These are phyloP conservation scores for Ptychodera flava DNA, from an alignment of 35 echinoderm and acorn worm genomes.

Conservation along the genomic window DNA sequence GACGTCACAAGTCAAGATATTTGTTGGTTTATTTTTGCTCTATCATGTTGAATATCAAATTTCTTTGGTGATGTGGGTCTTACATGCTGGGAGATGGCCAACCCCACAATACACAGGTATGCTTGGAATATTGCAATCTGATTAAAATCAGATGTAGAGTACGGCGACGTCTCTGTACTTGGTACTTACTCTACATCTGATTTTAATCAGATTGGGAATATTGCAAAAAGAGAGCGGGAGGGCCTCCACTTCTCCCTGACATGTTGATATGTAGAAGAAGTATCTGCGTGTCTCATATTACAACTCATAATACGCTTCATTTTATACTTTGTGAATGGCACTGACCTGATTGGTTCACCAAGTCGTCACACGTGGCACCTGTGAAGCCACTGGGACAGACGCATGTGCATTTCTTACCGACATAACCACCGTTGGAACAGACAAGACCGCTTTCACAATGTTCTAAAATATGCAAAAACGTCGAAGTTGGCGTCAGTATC, in stretches of 20 bases:
- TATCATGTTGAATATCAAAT: too few species aligned
- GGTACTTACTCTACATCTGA: background rate
- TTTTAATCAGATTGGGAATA: background rate
- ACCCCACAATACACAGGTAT: too few species aligned
- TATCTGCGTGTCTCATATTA: background rate
- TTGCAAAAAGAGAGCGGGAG: background rate
- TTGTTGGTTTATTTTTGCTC: too few species aligned
- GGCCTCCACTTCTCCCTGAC: background rate
- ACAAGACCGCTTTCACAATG: background rate
- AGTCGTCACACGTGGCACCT: background rate
- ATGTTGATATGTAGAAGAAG: background rate
- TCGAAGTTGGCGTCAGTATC: background rate
- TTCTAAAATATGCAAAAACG: background rate
- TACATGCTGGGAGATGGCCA: too few species aligned
- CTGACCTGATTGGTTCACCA: background rate
- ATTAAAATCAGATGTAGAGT: too few species aligned
- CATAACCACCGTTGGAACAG: background rate
- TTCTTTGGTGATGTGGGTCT: too few species aligned
- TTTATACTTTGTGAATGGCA: too few species aligned
- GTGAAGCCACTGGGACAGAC: background rate
- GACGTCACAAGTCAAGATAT: too few species aligned
- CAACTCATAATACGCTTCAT: too few species aligned
- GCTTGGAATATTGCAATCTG: too few species aligned
- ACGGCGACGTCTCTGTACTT: too few species aligned
- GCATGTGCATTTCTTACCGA: background rate